Conservation (phyloP, 2,888 invertebrate genomes). For the Drosophila subsilvestris region DNA sequence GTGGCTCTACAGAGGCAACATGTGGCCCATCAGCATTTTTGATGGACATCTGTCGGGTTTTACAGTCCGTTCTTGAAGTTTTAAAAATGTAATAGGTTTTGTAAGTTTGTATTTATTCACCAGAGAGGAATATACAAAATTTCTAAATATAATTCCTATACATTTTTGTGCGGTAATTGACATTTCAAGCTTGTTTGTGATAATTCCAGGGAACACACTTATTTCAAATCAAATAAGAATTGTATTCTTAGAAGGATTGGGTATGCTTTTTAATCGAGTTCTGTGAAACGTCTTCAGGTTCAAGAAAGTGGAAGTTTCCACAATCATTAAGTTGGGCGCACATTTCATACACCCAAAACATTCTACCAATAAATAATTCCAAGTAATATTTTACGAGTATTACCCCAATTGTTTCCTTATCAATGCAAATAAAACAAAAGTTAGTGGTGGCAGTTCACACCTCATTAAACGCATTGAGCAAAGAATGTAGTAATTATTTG, state of each 20-base stretch:
- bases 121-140: no score
- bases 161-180: background rate
- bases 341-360: no score
- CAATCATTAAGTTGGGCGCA: background rate
- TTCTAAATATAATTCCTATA: no score
- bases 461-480: slow-evolving; percentile 51
- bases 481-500: slow-evolving; percentile 42
- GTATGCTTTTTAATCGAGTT: background rate
- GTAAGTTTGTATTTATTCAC: slow-evolving; percentile 18
- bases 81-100: background rate
- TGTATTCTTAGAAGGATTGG: background rate
- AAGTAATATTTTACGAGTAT: background rate
- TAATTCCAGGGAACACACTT: background rate
- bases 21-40: slow-evolving; percentile 44
- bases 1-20: slow-evolving; percentile 30
- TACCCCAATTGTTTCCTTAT: background rate
- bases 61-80: slow-evolving; percentile 25
- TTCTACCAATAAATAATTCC: background rate
- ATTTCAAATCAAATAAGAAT: background rate
- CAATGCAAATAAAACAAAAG: background rate
- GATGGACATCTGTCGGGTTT: slow-evolving; percentile 35
- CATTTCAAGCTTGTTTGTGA: background rate
- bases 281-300: background rate
- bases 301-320: background rate
- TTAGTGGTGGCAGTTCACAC: slow-evolving; percentile 38